Evolutionary conservation across 2,888 invertebrate species (phyloP).

Genomic region (Augochlorella aurata): DNA sequence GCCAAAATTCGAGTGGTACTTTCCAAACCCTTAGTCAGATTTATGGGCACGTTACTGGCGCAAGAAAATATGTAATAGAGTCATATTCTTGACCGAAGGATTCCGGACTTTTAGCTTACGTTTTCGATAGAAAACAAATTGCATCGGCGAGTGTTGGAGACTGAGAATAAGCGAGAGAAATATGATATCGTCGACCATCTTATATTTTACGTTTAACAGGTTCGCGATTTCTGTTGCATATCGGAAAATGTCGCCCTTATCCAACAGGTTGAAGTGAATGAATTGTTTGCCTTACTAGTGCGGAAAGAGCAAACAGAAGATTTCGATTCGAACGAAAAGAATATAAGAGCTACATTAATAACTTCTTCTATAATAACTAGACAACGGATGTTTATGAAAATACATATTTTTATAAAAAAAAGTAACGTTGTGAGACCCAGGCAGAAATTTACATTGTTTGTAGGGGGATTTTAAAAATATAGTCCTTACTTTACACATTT

Average conservation of each 20-base stretch:
- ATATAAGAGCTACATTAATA: background rate
- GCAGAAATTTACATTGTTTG: too few species aligned
- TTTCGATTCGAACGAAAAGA: background rate
- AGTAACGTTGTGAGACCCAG: too few species aligned
- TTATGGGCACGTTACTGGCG: background rate
- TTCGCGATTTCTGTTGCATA: background rate
- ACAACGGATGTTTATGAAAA: too few species aligned
- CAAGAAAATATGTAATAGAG: background rate
- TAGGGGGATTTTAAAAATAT: too few species aligned
- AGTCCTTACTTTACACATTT: too few species aligned
- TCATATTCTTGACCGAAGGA: background rate
- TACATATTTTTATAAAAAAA: too few species aligned
- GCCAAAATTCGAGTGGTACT: background rate
- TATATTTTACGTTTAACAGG: background rate
- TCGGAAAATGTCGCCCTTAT: background rate
- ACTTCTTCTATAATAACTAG: too few species aligned
- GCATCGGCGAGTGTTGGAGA: background rate
- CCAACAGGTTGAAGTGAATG: background rate
- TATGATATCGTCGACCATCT: background rate
- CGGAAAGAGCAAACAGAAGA: background rate
- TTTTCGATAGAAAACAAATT: slow-evolving; percentile 1
- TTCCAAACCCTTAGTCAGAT: background rate
- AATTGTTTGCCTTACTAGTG: background rate
- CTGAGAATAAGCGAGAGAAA: background rate
- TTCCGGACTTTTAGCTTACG: slow-evolving; percentile 6